Base-by-base conservation (phyloP, 2,113 vertebrate genomes). In the Geococcyx californianus region DNA sequence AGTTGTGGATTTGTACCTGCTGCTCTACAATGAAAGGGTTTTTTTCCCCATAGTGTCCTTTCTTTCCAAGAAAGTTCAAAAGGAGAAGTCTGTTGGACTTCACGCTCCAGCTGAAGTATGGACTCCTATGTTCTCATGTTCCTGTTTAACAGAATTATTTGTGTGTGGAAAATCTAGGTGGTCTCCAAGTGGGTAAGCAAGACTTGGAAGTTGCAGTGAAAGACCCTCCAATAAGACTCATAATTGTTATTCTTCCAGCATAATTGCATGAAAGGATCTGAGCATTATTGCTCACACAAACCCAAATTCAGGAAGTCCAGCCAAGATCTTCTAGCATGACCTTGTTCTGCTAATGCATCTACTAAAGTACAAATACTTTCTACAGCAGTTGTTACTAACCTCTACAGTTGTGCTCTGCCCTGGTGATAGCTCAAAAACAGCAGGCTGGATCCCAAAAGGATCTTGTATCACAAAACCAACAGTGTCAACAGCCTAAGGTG, bases 371-470 rank as follows among this genome's bases (percentile, higher is more conserved):
- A 72, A 88, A 56, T 15, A 47, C 13, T 77, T 87, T 56, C 44
- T 21, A 4, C 1, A 72, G 58, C 29, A 68, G 38, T 13, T 17
- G 19, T 16, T 33, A 97, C 98, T 94, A 77, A 99, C 99, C 99
- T 99, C 98, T 60, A 99, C 15, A 6, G 96, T 54, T 2, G 91
- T 76, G 24, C 95, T 92, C 80, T 99, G 97, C 20, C 98, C 98
- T 4, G 99, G 98, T 66, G 96, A 92, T 84, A 99, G 97, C 77
- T 98, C 97, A 88, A 99, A 99, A 91, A 96, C 79, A 2, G 98
- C 98, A 0, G 99, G 99, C 33, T 95, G 96, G 87, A 99, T 92
- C 36, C 97, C 98, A 97, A 99, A 99, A 4, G 99, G 99, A 26
- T 97, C 97, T 12, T 99, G 96, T 60, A 99, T 98, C 49, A 98